Base-by-base conservation (phyloP, 2,797 vertebrate genomes). In the Caiman crocodilus region DNA sequence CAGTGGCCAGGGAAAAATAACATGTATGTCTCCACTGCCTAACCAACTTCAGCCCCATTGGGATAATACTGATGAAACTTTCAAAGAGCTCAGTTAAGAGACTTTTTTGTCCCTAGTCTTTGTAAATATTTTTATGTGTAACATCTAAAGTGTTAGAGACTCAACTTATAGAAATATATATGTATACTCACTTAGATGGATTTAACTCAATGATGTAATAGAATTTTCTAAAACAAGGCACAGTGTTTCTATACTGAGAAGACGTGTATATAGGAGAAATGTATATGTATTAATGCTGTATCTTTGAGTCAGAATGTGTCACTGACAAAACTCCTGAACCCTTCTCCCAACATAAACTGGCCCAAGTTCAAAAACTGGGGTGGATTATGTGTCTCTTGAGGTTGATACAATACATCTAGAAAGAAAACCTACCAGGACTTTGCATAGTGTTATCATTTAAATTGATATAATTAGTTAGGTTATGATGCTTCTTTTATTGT, bases 401-500 rank as follows among this genome's bases (percentile, higher is more conserved):
- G 92, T 64, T 35, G 65, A 64, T 42, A n/a, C 63, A 82, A 11
- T 35, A 9, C 89, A 81, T 76, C 56, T 42, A 20, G 50, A 60
- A 0, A 1, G 84, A 75, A 85, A 86, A 80, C 89, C 42, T 90
- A 58, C 82, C 67, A 80, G 59, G 28, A 77, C 73, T 65, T 79
- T 58, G 57, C 21, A 16, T 55, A n/a, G 64, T 7, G 11, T 30
- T 85, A 0, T 0, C 67, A n/a, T 83, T 85, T 67, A 26, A 10
- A 25, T 87, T 30, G 30, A 11, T 77, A 84, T 92, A 90, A 91
- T 86, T 92, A 94, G 85, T 73, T 65, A 79, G 18, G 88, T 42
- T 28, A 13, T 79, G 7, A 61, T 93, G 81, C 77, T 85, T 90
- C 76, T 92, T 95, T 93, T 78, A 84, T 28, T 32, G 17, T 69